These are phyloP conservation scores for Montipora capitata DNA, from an alignment of 92 coral and sea anemone genomes.

Conservation along the genomic window DNA sequence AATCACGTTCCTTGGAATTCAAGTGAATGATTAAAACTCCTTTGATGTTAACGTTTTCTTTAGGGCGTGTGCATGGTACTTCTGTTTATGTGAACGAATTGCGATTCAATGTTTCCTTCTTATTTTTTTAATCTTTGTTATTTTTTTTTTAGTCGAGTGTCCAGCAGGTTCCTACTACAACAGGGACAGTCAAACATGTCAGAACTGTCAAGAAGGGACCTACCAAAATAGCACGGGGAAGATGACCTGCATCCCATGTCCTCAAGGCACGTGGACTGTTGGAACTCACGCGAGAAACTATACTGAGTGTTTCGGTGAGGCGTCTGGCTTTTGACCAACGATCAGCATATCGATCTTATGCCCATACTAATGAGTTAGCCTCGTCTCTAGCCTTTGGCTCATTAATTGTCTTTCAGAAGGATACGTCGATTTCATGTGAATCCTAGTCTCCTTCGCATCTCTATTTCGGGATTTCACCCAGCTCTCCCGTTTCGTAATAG, in stretches of 20 bases:
- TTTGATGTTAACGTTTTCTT: too few species aligned
- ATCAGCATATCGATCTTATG: too few species aligned
- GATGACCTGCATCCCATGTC: conserved; percentile 80
- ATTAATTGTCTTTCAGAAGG: too few species aligned
- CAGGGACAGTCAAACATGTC: conserved; percentile 77
- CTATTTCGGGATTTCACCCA: too few species aligned
- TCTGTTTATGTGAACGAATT: not conserved
- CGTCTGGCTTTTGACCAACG: not conserved
- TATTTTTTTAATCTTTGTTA: not conserved
- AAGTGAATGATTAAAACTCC: too few species aligned
- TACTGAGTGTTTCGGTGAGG: conserved; percentile 90
- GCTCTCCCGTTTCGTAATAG: too few species aligned
- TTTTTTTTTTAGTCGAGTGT: conserved; percentile 81
- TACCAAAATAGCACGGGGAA: conserved; percentile 89
- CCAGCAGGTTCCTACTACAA: conserved; percentile 87
- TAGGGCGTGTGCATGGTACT: not conserved
- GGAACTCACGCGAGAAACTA: conserved; percentile 73
- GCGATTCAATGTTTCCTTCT: too few species aligned
- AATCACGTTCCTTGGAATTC: too few species aligned
- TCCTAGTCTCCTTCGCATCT: too few species aligned
- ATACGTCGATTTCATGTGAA: too few species aligned
- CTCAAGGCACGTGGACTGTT: conserved; percentile 85
- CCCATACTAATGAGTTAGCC: too few species aligned
- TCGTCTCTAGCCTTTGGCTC: too few species aligned
- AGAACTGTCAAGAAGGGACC: conserved; percentile 83